These are phyloP conservation scores for Caenorhabditis sinica DNA, from an alignment of 2,888 invertebrate species.

Conservation along the genomic window DNA sequence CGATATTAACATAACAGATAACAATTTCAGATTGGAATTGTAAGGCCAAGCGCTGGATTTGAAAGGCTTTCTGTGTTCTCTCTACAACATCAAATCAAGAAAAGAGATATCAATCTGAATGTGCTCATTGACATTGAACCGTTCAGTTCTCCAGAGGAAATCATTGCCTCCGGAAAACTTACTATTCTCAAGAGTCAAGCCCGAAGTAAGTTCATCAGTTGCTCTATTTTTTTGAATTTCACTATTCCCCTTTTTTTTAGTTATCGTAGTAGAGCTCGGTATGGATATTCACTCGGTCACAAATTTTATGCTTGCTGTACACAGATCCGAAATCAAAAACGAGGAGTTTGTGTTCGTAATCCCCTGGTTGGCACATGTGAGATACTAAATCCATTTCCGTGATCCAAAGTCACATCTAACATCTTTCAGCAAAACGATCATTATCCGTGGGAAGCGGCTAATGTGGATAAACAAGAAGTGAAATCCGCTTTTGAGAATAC, in stretches of 20 bases:
- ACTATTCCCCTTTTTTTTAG: conserved; percentile 59
- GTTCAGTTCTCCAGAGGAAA: conserved; percentile 80
- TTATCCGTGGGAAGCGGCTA: conserved; percentile 82
- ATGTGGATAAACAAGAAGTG: conserved; percentile 82
- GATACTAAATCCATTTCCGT: conserved; percentile 1
- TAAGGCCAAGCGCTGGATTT: conserved; percentile 74
- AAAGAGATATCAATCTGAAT: conserved; percentile 76
- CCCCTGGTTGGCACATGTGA: conserved; percentile 82
- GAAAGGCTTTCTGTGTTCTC: conserved; percentile 80
- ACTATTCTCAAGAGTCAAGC: conserved; percentile 70
- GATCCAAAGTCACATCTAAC: neutral
- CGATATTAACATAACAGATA: conserved; percentile 10
- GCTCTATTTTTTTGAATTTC: too few relatives aligned
- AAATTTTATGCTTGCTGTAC: conserved; percentile 80
- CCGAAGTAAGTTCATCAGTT: conserved; percentile 76
- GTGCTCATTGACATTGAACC: conserved; percentile 80
- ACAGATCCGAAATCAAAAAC: conserved; percentile 76
- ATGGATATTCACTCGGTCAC: conserved; percentile 81
- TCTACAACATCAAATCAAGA: conserved; percentile 77
- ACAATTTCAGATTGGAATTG: conserved; percentile 77
- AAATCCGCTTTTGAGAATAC: conserved; percentile 80
- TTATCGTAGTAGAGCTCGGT: conserved; percentile 82
- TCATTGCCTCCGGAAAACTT: conserved; percentile 79
- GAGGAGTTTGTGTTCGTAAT: conserved; percentile 82
- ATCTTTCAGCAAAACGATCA: conserved; percentile 76